These are phyloP conservation scores for Sarcophilus harrisii DNA, from an alignment of 2,797 vertebrate genomes.

Conservation along the genomic window DNA sequence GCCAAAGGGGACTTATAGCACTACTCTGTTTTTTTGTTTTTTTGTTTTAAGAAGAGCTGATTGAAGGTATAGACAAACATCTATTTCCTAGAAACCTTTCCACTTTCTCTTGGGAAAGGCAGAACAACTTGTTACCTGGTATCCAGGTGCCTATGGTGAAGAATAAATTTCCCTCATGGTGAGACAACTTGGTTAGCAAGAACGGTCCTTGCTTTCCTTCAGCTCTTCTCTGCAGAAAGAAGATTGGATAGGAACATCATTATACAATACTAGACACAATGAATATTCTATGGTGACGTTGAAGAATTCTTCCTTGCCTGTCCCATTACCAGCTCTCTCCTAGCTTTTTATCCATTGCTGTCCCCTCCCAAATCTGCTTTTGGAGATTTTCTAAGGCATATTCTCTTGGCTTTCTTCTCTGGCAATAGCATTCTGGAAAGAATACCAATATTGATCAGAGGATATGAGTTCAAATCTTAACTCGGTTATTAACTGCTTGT, in stretches of 20 bases:
- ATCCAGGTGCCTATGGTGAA: neutral
- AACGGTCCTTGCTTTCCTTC: neutral
- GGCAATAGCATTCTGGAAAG: neutral
- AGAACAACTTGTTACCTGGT: neutral
- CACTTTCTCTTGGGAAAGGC: neutral
- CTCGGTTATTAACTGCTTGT: neutral
- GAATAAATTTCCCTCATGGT: neutral
- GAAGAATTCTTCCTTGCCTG: neutral
- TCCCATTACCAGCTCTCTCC: neutral
- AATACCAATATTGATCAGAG: neutral
- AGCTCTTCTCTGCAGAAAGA: neutral
- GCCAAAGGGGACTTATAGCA: neutral
- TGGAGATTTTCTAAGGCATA: neutral
- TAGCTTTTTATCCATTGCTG: fast-evolving
- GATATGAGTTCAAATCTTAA: neutral
- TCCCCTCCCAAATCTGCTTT: neutral
- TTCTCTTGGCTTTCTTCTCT: neutral
- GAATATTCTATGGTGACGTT: neutral
- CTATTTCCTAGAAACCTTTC: neutral
- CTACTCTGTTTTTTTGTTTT: neutral
- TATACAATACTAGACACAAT: neutral
- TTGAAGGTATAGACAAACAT: neutral
- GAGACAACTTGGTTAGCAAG: neutral
- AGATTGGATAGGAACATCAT: neutral
- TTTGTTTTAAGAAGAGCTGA: neutral